Evolutionary conservation across 2,113 vertebrate genomes (phyloP).

Genomic region (Clinocottus analis): DNA sequence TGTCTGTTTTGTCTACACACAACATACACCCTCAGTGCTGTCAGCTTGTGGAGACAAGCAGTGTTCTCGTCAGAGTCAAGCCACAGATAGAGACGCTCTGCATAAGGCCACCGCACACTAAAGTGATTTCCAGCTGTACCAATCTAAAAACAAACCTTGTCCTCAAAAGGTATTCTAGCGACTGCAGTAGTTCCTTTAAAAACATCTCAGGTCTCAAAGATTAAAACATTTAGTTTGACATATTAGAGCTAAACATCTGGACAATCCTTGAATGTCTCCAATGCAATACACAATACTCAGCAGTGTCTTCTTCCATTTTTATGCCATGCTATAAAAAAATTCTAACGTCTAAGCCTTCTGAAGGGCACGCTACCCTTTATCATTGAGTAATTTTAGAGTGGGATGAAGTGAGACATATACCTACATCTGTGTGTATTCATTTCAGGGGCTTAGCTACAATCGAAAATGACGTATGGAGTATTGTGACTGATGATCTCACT

Average conservation of each 20-base stretch:
- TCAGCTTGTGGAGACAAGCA: conserved; percentile 21
- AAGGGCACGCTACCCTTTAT: conserved; percentile 13
- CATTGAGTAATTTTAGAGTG: neutral
- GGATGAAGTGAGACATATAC: neutral
- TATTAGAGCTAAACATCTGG: neutral
- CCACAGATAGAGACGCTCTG: conserved; percentile 31
- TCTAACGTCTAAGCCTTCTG: neutral
- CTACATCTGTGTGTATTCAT: conserved; percentile 17
- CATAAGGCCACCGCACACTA: conserved; percentile 41
- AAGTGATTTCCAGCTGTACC: conserved; percentile 53
- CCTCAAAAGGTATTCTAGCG: conserved; percentile 16
- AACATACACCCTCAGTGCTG: conserved; percentile 29
- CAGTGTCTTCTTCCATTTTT: neutral
- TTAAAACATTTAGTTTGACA: conserved; percentile 1
- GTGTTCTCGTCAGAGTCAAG: conserved; percentile 30
- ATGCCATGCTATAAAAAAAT: neutral
- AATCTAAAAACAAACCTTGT: conserved; percentile 67
- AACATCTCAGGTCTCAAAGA: neutral
- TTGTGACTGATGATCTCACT: neutral
- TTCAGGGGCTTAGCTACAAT: conserved; percentile 12
- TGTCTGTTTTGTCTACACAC: conserved; percentile 42
- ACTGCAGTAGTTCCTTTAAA: neutral
- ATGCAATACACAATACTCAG: neutral
- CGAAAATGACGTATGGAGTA: conserved; percentile 1
- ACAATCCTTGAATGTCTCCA: neutral